Percentiles rank a stretch among this genome's conserved stretches.
These are phyloP conservation scores for Zonotrichia leucophrys DNA, from an alignment of 2,113 vertebrate species.

Conservation along the genomic window DNA sequence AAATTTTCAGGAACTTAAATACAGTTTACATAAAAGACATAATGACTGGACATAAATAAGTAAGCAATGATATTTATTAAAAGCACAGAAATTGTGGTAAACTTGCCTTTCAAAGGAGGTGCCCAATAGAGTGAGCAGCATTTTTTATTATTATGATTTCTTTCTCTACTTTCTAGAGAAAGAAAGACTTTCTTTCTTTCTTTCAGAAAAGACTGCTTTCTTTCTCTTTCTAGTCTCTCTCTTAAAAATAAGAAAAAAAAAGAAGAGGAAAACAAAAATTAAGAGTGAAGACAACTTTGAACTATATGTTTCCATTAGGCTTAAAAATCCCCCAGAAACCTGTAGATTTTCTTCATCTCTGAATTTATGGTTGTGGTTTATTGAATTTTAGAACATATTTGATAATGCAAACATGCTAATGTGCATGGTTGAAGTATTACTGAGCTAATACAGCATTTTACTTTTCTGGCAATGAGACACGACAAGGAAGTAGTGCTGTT, in stretches of 20 bases:
- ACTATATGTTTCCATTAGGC: background rate
- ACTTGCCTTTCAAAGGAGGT: background rate
- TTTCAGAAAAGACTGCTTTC: too few species aligned
- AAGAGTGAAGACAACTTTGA: background rate
- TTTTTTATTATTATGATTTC: background rate
- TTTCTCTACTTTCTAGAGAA: background rate
- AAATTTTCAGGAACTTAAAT: background rate
- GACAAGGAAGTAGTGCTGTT: background rate
- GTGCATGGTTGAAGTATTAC: background rate
- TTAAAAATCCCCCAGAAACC: background rate
- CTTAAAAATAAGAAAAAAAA: background rate
- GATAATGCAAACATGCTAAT: background rate
- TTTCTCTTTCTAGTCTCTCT: background rate
- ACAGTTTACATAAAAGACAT: background rate
- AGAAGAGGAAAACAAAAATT: background rate
- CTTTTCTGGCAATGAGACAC: background rate
- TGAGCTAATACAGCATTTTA: background rate
- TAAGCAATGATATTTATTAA: background rate
- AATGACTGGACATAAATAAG: background rate
- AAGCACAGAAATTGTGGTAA: background rate
- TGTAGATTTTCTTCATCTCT: background rate
- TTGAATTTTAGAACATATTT: background rate
- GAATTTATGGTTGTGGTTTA: background rate
- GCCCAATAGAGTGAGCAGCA: rapidly evolving
- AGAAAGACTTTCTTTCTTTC: too few species aligned